A percentile compares a stretch with the other conserved stretches of the same genome.
Conservation (phyloP, 2,797 vertebrate species). For the Odontamblyopus lacepedii region DNA sequence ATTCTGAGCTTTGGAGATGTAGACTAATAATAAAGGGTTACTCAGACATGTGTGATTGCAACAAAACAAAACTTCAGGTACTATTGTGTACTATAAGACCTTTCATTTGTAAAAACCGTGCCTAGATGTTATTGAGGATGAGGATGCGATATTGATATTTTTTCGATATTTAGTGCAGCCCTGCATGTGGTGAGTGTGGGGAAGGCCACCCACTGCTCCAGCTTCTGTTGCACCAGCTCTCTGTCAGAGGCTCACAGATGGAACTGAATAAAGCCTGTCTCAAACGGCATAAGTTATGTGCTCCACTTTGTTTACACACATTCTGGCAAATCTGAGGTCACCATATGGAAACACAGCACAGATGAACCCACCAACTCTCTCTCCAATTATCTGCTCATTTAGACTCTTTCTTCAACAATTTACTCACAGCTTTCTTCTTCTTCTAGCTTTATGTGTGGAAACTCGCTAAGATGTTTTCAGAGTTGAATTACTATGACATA, state of each 20-base stretch:
- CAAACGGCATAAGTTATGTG: conserved; percentile 8
- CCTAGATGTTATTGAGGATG: no score
- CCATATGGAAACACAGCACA: conserved; percentile 4
- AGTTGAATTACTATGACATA: no score
- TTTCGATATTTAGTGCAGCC: no score
- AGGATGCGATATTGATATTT: no score
- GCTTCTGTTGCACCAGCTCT: background rate
- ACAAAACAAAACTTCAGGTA: no score
- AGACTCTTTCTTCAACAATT: background rate
- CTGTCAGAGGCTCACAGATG: background rate
- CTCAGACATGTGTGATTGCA: no score
- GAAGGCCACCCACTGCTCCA: conserved; percentile 4
- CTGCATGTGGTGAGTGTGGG: background rate
- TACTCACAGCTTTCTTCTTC: background rate
- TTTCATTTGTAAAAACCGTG: no score
- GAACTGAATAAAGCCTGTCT: background rate
- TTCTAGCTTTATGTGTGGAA: background rate
- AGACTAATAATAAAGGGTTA: no score
- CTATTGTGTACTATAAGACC: no score
- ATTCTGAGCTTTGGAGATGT: no score
- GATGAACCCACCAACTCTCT: background rate
- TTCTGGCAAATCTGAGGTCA: background rate
- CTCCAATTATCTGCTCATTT: background rate
- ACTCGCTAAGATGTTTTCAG: background rate
- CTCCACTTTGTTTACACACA: conserved; percentile 9